These are phyloP conservation scores for Heteronetta atricapilla DNA, from an alignment of 2,113 vertebrate species.

Conservation along the genomic window DNA sequence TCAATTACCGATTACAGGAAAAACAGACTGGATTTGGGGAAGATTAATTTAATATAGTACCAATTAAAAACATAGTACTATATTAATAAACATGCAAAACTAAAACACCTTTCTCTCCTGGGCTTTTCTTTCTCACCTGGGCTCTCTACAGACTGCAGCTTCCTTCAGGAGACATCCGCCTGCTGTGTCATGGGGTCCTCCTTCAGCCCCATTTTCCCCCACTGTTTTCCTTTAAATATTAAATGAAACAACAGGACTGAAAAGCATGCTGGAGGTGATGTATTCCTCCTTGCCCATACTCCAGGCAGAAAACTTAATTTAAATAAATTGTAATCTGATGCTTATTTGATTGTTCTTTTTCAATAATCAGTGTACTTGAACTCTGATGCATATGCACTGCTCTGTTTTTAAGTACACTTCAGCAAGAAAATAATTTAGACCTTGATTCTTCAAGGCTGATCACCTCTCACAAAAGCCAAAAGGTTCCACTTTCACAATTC, in stretches of 20 bases:
- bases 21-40: neutral
- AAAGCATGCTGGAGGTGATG: neutral
- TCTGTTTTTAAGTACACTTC: slow-evolving; percentile 20
- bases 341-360: slow-evolving; percentile 5
- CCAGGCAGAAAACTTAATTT: neutral
- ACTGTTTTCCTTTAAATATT: neutral
- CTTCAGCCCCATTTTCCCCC: rapidly evolving
- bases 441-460: neutral
- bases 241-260: neutral
- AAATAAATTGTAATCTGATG: neutral
- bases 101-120: too few species aligned
- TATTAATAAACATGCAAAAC: neutral
- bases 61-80: neutral
- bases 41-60: neutral
- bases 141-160: neutral
- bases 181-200: neutral
- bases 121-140: too few species aligned
- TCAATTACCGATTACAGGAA: neutral
- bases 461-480: neutral
- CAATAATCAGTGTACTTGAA: neutral
- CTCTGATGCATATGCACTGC: neutral
- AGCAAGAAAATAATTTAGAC: neutral
- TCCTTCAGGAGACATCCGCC: neutral
- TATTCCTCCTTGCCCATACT: neutral
- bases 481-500: neutral